These are phyloP conservation scores for Eufriesea mexicana DNA, from an alignment of 1,140 invertebrate species.

Conservation along the genomic window DNA sequence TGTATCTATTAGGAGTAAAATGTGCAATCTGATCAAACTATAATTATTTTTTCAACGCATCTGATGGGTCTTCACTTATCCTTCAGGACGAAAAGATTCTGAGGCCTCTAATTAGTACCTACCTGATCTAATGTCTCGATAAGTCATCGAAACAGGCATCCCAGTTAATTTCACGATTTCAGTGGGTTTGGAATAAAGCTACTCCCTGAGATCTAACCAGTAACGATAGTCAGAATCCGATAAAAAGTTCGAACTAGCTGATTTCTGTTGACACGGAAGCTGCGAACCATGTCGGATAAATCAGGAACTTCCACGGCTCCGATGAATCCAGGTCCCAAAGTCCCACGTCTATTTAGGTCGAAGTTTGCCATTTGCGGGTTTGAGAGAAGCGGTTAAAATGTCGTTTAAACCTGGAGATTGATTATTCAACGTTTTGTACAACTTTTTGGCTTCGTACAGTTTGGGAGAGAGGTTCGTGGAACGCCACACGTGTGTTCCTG, in stretches of 20 bases:
- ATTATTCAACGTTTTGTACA: too few relatives aligned
- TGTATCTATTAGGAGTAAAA: too few relatives aligned
- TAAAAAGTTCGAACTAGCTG: constrained; percentile 7
- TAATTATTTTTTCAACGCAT: too few relatives aligned
- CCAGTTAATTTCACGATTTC: background rate
- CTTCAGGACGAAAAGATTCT: background rate
- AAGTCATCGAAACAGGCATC: background rate
- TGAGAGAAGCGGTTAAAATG: background rate
- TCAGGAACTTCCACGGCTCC: background rate
- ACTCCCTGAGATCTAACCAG: background rate
- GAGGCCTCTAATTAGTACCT: constrained; percentile 33
- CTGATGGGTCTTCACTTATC: too few relatives aligned
- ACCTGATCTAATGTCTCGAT: too few relatives aligned
- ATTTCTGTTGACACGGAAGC: constrained; percentile 31
- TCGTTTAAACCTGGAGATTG: background rate
- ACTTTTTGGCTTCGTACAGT: too few relatives aligned
- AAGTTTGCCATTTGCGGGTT: background rate
- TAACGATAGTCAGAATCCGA: background rate
- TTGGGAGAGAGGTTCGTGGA: too few relatives aligned
- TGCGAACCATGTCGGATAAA: constrained; percentile 7
- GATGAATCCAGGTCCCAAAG: background rate
- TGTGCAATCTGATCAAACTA: too few relatives aligned
- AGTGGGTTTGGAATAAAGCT: too few relatives aligned
- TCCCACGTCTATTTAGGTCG: background rate
- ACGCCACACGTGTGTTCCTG: too few relatives aligned